Evolutionary conservation across 2,797 vertebrate species (phyloP), one percentile per base, ranked within the genome.

Genomic region (Zenarchopterus dispar): DNA sequence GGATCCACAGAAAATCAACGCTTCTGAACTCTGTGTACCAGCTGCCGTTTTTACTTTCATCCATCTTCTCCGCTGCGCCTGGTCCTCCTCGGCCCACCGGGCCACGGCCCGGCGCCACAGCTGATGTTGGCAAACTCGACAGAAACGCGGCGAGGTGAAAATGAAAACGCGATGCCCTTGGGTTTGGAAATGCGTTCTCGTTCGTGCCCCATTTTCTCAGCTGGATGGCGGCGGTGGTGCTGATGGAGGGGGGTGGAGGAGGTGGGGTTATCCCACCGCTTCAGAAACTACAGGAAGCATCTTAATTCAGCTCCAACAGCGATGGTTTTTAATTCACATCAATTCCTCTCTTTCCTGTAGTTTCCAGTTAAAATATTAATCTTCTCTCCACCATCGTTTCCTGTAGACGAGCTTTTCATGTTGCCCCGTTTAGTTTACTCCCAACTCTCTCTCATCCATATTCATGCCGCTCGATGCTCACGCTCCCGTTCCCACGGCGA

Each of bases 201-300:
- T 70, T 82, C 81, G 68, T 84, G 86, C 75, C 74, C 85, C 77
- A 82, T 77, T 87, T 88, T 84, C 68, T 50, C 62, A 58, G n/a
- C n/a, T n/a, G n/a, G n/a, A n/a, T n/a, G n/a, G n/a, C n/a, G n/a
- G n/a, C n/a, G n/a, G n/a, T n/a, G 87, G 73, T 77, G 24, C 75
- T 77, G 63, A 63, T 67, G 69, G 68, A 70, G 78, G 51, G 55
- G 53, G 6, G 73, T 77, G 59, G 66, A 5, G 24, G 24, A 24
- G 24, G 2, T 24, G 24, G 24, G 5, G 24, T 5, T 70, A 59
- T 66, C 54, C 77, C 80, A 84, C 73, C 75, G 75, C 69, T 77
- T 81, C 73, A 70, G 73, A 84, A 71, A 77, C 65, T 17, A 24
- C 67, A 83, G 60, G 61, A 81, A 86, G 85, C 76, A 55, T 41